Conservation (phyloP, 2,797 vertebrate species). For the Masticophis lateralis region DNA sequence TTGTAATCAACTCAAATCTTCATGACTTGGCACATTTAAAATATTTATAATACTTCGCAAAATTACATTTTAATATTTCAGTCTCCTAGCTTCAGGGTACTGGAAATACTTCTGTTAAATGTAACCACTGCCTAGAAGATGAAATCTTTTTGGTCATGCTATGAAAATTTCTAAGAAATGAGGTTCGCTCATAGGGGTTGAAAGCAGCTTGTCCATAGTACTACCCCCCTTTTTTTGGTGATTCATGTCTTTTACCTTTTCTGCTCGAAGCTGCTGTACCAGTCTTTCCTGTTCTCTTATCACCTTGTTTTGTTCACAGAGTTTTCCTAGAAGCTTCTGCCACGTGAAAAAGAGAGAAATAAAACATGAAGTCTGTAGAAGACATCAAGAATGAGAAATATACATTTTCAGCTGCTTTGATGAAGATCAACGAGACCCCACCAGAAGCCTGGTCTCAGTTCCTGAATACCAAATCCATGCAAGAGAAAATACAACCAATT, state of each 20-base stretch:
- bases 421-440: background rate
- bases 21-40: background rate
- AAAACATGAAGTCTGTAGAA: background rate
- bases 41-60: background rate
- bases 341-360: background rate
- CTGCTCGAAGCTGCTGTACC: constrained; percentile 87
- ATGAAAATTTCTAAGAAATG: background rate
- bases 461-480: background rate
- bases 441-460: background rate
- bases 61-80: background rate
- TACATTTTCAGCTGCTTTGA: background rate
- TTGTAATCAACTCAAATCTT: background rate
- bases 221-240: fast-evolving
- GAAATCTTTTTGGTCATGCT: background rate
- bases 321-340: constrained; percentile 90
- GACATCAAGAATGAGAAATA: background rate
- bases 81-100: background rate
- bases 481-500: background rate
- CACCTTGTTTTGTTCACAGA: constrained; percentile 90
- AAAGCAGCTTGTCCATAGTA: background rate
- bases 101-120: background rate
- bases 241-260: constrained; percentile 78
- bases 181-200: background rate
- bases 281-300: constrained; percentile 88
- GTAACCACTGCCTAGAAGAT: background rate